Percentiles rank a stretch among this genome's conserved stretches.
Evolutionary conservation across 2,113 vertebrate genomes (phyloP).

Genomic region (Muntiacus muntjak): DNA sequence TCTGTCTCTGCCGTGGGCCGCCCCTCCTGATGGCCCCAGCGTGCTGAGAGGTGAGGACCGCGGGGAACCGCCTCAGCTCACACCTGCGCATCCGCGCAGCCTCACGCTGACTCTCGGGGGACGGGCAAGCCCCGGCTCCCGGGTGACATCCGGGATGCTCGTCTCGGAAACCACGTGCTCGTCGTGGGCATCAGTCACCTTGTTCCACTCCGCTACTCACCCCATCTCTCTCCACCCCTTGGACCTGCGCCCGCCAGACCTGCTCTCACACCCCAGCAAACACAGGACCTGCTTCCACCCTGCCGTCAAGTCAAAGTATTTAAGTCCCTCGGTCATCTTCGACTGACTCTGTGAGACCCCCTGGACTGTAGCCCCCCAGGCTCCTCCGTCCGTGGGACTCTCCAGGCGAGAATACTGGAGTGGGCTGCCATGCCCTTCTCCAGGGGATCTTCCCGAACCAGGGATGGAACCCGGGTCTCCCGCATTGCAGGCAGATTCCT

Average conservation of each 20-base stretch:
- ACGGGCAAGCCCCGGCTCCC: neutral
- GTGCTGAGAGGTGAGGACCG: rapidly evolving
- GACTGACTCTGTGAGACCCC: neutral
- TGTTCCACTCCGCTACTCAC: rapidly evolving
- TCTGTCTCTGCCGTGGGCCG: rapidly evolving
- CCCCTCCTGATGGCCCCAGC: too few relatives aligned
- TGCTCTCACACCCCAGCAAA: rapidly evolving
- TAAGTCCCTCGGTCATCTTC: rapidly evolving
- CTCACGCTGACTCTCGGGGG: rapidly evolving
- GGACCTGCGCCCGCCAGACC: neutral
- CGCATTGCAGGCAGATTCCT: neutral
- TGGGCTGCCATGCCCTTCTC: neutral
- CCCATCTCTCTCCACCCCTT: rapidly evolving
- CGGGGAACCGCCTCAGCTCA: rapidly evolving
- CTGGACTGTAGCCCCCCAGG: neutral
- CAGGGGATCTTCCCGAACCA: neutral
- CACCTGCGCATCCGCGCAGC: rapidly evolving
- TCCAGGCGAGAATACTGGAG: neutral
- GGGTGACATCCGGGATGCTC: rapidly evolving
- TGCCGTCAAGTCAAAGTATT: neutral
- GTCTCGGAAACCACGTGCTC: rapidly evolving
- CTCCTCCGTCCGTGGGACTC: neutral
- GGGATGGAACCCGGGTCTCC: neutral
- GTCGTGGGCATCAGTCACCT: too few relatives aligned
- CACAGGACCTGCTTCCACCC: rapidly evolving